These are phyloP conservation scores for Petrocephalus microphthalmus DNA, from an alignment of 2,113 vertebrate species.

Conservation along the genomic window DNA sequence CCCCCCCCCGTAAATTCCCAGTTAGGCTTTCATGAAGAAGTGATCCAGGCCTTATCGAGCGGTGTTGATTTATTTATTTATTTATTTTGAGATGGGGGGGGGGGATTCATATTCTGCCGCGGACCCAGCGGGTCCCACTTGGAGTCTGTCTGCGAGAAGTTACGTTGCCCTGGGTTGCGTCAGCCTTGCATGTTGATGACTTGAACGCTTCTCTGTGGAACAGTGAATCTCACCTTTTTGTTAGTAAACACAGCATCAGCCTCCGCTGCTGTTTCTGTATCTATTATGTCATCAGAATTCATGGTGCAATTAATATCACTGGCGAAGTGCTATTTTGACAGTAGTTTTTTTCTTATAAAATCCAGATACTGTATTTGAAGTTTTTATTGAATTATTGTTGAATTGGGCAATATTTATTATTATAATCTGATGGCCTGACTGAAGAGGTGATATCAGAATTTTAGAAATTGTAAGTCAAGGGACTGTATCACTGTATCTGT, in stretches of 20 bases:
- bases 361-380: neutral
- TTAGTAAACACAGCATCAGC: slow-evolving; percentile 32
- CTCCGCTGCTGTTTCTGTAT: slow-evolving; percentile 25
- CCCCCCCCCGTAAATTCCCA: neutral
- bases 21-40: neutral
- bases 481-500: neutral
- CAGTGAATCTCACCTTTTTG: slow-evolving; percentile 35
- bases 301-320: slow-evolving; percentile 30
- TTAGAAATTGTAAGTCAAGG: neutral
- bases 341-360: neutral
- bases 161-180: slow-evolving; percentile 37
- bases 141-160: slow-evolving; percentile 6
- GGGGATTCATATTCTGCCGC: neutral
- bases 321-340: slow-evolving; percentile 25
- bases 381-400: neutral
- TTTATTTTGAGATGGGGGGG: neutral
- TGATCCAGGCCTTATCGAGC: neutral
- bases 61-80: neutral
- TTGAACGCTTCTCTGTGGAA: slow-evolving; percentile 23
- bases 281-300: slow-evolving; percentile 32
- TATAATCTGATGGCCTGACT: neutral
- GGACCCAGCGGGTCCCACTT: neutral
- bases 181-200: slow-evolving; percentile 23
- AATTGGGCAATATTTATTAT: neutral
- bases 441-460: neutral